Percentiles rank a stretch among this genome's conserved stretches.
Conservation (phyloP, 2,888 invertebrate genomes). For the Amiota communis region DNA sequence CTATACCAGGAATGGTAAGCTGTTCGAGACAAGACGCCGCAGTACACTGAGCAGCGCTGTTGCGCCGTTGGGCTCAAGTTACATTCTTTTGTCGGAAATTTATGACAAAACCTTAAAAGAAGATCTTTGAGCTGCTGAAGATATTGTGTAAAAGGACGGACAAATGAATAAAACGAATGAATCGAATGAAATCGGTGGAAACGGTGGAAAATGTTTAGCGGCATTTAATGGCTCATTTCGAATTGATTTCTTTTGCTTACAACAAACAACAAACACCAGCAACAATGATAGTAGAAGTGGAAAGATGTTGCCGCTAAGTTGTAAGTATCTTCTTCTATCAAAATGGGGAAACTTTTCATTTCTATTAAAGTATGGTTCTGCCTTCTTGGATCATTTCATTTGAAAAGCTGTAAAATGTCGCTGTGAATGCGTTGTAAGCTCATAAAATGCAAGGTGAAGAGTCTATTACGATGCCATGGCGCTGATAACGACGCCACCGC, state of each 20-base stretch:
- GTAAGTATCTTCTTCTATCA: no score
- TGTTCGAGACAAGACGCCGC: slow-evolving; percentile 24
- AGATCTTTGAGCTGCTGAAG: no score
- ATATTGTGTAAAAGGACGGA: no score
- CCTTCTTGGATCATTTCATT: slow-evolving; percentile 9
- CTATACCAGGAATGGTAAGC: background rate
- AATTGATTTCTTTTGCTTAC: slow-evolving; percentile 62
- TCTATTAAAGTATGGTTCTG: background rate
- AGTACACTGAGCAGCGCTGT: background rate
- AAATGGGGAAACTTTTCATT: slow-evolving; percentile 13
- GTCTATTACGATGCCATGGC: slow-evolving; percentile 64
- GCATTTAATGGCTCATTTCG: slow-evolving; percentile 70
- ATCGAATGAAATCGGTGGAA: slow-evolving; percentile 43
- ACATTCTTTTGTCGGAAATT: slow-evolving; percentile 65
- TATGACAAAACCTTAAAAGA: slow-evolving; percentile 50
- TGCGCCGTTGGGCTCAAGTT: slow-evolving; percentile 50
- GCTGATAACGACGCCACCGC: slow-evolving; percentile 49
- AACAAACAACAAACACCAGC: slow-evolving; percentile 1
- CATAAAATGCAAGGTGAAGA: slow-evolving; percentile 61
- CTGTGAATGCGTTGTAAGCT: slow-evolving; percentile 61
- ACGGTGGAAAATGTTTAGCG: slow-evolving; percentile 68
- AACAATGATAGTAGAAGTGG: background rate
- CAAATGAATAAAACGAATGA: no score
- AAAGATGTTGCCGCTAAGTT: background rate
- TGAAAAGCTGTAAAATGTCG: slow-evolving; percentile 66